Conservation (phyloP, 2,888 invertebrate species). For the Lasioglossum figueresi region DNA sequence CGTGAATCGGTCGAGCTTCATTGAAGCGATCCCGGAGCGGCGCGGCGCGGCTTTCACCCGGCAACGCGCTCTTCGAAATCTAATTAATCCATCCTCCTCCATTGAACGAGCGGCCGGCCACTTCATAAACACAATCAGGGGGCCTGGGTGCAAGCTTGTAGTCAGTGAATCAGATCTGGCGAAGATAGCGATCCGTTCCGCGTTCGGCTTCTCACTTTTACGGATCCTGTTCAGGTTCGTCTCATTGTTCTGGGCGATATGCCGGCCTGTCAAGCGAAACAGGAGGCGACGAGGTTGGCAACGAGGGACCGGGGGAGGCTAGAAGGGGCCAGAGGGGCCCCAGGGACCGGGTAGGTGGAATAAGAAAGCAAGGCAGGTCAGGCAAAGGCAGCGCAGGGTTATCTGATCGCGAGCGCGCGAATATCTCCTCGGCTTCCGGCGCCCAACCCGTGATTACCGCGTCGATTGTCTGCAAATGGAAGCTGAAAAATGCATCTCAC, state of each 20-base stretch:
- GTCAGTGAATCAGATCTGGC: slow-evolving; percentile 44
- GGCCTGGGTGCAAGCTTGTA: slow-evolving; percentile 24
- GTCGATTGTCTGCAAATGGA: slow-evolving; percentile 79
- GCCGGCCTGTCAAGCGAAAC: slow-evolving; percentile 53
- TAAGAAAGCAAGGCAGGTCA: slow-evolving; percentile 71
- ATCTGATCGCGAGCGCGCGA: slow-evolving; percentile 81
- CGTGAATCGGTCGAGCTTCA: slow-evolving; percentile 33
- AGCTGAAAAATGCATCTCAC: slow-evolving; percentile 78
- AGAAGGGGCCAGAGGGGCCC: neutral
- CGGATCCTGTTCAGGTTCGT: slow-evolving; percentile 50
- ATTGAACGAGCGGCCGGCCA: slow-evolving; percentile 28
- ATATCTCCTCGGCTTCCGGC: slow-evolving; percentile 81
- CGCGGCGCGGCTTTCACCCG: slow-evolving; percentile 48
- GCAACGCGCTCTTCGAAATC: slow-evolving; percentile 45
- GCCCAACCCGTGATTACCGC: slow-evolving; percentile 78
- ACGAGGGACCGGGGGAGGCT: neutral
- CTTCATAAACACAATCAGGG: slow-evolving; percentile 50
- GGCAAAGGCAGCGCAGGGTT: slow-evolving; percentile 69
- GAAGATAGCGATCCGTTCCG: slow-evolving; percentile 54
- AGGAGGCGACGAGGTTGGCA: slow-evolving; percentile 44
- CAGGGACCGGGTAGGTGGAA: slow-evolving; percentile 40
- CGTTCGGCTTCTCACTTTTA: slow-evolving; percentile 48
- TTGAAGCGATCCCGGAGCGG: slow-evolving; percentile 40
- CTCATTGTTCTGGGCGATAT: slow-evolving; percentile 66
- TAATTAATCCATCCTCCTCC: slow-evolving; percentile 51